Conservation (phyloP, 2,797 vertebrate genomes). For the Hybognathus amarus region DNA sequence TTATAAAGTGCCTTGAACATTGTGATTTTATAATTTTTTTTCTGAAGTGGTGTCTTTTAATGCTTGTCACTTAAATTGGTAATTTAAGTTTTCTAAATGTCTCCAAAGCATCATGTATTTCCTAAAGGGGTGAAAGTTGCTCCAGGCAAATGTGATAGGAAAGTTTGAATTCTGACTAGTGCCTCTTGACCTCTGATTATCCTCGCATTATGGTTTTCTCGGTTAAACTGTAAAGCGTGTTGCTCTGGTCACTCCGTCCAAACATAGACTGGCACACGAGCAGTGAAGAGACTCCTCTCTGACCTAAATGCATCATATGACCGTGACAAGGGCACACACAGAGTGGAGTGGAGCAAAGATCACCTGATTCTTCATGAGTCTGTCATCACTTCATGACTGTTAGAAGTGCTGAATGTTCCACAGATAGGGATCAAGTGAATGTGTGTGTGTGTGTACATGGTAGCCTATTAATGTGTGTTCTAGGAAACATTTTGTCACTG, state of each 20-base stretch:
- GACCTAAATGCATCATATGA: conserved; percentile 38
- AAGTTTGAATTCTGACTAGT: conserved; percentile 41
- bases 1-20: neutral
- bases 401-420: conserved; percentile 25
- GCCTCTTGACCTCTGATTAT: conserved; percentile 52
- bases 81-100: neutral
- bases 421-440: neutral
- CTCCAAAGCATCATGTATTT: neutral
- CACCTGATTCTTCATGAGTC: conserved; percentile 43
- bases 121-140: conserved; percentile 24
- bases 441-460: neutral
- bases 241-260: conserved; percentile 20
- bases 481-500: conserved; percentile 4
- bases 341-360: conserved; percentile 18
- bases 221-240: conserved; percentile 22
- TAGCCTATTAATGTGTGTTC: neutral
- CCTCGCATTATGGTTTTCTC: conserved; percentile 15
- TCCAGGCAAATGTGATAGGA: conserved; percentile 26
- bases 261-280: conserved; percentile 33
- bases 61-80: neutral
- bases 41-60: neutral
- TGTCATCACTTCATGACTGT: conserved; percentile 40
- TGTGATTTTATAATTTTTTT: neutral
- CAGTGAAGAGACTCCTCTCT: neutral
- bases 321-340: conserved; percentile 20